Conservation (phyloP, 2,113 vertebrate genomes). For the Paraplagusia blochii region DNA sequence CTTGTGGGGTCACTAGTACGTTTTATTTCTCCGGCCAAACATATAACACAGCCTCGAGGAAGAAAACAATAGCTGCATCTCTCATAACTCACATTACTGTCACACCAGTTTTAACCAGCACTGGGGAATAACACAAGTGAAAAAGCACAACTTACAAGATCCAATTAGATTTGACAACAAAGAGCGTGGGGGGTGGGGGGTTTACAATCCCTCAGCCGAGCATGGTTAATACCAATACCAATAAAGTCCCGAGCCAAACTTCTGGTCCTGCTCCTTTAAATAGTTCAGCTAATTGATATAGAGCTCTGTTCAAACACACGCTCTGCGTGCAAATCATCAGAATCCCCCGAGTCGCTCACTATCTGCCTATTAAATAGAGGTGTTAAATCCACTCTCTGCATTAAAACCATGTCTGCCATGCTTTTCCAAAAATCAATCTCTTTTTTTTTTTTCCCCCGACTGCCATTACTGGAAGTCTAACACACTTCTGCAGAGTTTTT, state of each 20-base stretch:
- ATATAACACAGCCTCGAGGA: conserved; percentile 1
- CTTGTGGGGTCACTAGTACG: neutral
- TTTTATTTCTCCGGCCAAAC: conserved; percentile 7
- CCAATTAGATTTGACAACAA: conserved; percentile 49
- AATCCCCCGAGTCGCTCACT: too few relatives aligned
- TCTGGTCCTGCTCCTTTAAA: conserved; percentile 27
- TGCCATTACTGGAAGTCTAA: too few relatives aligned
- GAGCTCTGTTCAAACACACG: neutral
- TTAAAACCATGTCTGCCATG: too few relatives aligned
- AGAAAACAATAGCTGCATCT: conserved; percentile 16
- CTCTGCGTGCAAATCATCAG: neutral
- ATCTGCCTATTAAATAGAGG: too few relatives aligned
- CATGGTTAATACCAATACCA: conserved; percentile 27
- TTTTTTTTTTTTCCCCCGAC: too few relatives aligned
- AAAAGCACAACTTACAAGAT: conserved; percentile 26
- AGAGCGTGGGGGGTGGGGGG: conserved; percentile 23
- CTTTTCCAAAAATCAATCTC: too few relatives aligned
- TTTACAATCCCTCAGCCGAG: conserved; percentile 23
- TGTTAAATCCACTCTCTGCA: too few relatives aligned
- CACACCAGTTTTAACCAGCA: conserved; percentile 5
- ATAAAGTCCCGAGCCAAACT: too few relatives aligned
- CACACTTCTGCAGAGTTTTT: neutral
- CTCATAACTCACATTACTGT: conserved; percentile 32
- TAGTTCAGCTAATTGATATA: conserved; percentile 15
- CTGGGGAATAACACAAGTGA: conserved; percentile 29